Base-by-base conservation (phyloP, 2,113 vertebrate species). In the Serinus canaria region DNA sequence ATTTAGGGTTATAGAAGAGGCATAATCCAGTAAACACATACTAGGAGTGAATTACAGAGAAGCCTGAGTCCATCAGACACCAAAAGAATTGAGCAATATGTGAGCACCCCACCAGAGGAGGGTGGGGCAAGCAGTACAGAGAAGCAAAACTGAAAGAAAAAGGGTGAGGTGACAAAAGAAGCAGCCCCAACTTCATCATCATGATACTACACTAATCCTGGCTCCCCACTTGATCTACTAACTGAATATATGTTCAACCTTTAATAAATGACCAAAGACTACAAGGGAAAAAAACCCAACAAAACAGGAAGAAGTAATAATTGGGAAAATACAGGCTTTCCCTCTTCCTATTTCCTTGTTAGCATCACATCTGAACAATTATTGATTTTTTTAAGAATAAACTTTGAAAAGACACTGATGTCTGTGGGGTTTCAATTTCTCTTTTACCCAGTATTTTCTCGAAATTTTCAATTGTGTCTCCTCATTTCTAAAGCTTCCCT, bases 61-160 rank as follows among this genome's bases (percentile, higher is more conserved):
- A 50, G 83, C 22, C 44, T 2, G 31, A 69, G n/a, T 68, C 60
- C 27, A 28, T 74, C 16, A 75, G 56, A 33, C 56, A 52, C 31
- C 44, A 44, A 53, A n/a, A 63, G 67, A n/a, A 63, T 14, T 52
- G 35, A 64, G 95, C 63, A 89, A 91, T 21, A 70, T 0, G 17
- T 15, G 63, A 73, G 33, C 56, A 72, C 10, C 33, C 13, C 78
- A 46, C 33, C 25, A 58, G 49, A 47, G 55, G 22, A 93, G 66
- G 80, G 81, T 67, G 83, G 84, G 39, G 92, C 86, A 93, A 89
- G 56, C 37, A 31, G 37, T 30, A 88, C 27, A 37, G 23, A 24
- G 52, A 84, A 78, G 59, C n/a, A 94, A 91, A 97, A 95, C 86
- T 58, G 76, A 95, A 95, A 91, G 78, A 31, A 75, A 92, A 84